Evolutionary conservation across 2,888 invertebrate genomes (phyloP), one percentile per base, ranked within the genome.

Genomic region (Saturnia pavonia): DNA sequence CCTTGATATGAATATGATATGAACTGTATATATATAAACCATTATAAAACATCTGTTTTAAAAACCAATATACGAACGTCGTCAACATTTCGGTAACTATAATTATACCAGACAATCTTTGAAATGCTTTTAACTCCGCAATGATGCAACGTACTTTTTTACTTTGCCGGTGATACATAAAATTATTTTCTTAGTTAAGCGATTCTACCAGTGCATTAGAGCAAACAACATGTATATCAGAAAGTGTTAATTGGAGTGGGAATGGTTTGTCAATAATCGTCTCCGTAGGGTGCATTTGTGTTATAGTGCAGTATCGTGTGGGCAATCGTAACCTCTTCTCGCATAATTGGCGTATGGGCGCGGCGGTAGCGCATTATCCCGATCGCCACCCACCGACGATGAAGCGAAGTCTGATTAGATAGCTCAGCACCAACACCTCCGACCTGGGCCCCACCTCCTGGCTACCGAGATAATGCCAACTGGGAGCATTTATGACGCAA

Each of bases 301-400:
- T 88, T 89, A 86, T 85, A 87, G 77, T 79, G 84, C 81, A 81
- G 82, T 92, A 91, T 92, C 92, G 83, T 79, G 82, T 84, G 83
- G 77, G 84, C 87, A 85, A 93, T 92, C 92, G 90, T 88, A 89
- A 91, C 90, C 89, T 92, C 93, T 92, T 91, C 92, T 91, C 91
- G 92, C 92, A 91, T 93, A 93, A 94, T 93, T 92, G 92, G 92
- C 90, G 88, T 89, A 92, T 92, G 91, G 93, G 93, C 85, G 91
- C 91, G 88, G 88, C 81, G 78, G 84, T 84, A 85, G 88, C 85
- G 84, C 83, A 88, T 88, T 91, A 91, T 91, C 91, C 91, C 86
- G 89, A 91, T 91, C 88, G 87, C 88, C 91, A 91, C 92, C 93
- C 91, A 91, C 91, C 91, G 86, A 85, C 89, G 91, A 87, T 88